Conservation (phyloP, 2,797 vertebrate species). For the Xenops minutus region DNA sequence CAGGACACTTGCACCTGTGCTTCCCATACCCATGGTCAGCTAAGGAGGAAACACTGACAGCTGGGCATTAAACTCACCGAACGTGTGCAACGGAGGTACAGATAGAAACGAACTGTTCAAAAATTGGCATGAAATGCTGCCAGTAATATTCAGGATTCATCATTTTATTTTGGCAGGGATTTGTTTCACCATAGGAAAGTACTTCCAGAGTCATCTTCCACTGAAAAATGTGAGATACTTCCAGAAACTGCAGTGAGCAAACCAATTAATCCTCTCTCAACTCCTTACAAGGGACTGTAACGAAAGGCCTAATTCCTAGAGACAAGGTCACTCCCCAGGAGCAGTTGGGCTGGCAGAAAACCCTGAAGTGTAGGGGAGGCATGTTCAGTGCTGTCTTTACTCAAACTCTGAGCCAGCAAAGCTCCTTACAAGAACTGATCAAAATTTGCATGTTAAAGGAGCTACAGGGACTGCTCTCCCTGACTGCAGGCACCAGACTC, state of each 20-base stretch:
- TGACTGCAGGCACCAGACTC: background rate
- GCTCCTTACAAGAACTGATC: background rate
- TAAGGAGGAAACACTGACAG: constrained; percentile 18
- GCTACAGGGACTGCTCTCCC: background rate
- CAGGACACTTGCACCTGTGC: background rate
- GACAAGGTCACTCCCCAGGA: constrained; percentile 65
- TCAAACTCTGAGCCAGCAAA: constrained; percentile 25
- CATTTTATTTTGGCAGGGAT: constrained; percentile 68
- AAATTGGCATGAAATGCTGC: constrained; percentile 50
- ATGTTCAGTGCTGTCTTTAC: constrained; percentile 6
- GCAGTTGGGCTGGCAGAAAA: constrained; percentile 55
- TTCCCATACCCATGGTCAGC: background rate
- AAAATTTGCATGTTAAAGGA: background rate
- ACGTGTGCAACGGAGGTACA: background rate
- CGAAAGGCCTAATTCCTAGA: constrained; percentile 59
- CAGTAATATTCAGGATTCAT: constrained; percentile 65
- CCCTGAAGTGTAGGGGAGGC: constrained; percentile 14
- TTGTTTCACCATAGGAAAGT: constrained; percentile 64
- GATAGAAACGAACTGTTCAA: constrained; percentile 6
- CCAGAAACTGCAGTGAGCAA: constrained; percentile 62
- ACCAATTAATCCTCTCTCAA: constrained; percentile 66
- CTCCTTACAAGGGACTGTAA: constrained; percentile 61
- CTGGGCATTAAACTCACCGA: background rate
- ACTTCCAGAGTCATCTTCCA: constrained; percentile 63
- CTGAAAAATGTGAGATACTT: constrained; percentile 64